Conservation (phyloP, 2,888 invertebrate genomes). For the Thera britannica region DNA sequence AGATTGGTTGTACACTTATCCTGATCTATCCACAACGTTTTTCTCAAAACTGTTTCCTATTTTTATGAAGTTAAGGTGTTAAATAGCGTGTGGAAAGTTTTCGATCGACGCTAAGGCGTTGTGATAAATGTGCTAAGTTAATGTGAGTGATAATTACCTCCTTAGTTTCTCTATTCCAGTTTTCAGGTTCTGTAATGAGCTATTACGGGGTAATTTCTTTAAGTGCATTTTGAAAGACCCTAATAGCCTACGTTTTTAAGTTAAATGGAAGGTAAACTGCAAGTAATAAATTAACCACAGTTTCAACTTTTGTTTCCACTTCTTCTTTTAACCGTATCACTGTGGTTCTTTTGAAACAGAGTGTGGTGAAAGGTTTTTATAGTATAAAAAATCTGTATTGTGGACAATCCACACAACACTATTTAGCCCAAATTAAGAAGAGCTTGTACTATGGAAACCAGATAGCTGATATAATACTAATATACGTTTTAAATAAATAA, state of each 20-base stretch:
- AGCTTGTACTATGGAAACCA: too few relatives aligned
- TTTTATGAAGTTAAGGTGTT: constrained; percentile 24
- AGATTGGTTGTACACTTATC: constrained; percentile 14
- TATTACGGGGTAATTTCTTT: constrained; percentile 26
- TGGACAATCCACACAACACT: too few relatives aligned
- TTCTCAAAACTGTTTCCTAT: constrained; percentile 25
- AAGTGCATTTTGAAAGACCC: constrained; percentile 10
- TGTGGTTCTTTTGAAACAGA: too few relatives aligned
- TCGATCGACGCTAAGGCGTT: constrained; percentile 30
- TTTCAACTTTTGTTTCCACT: too few relatives aligned
- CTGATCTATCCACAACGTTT: constrained; percentile 9
- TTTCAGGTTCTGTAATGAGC: constrained; percentile 36
- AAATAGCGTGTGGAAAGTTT: constrained; percentile 27
- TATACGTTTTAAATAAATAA: too few relatives aligned
- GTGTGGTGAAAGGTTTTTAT: too few relatives aligned
- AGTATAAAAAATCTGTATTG: too few relatives aligned
- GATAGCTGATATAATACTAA: too few relatives aligned
- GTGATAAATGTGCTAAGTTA: constrained; percentile 41
- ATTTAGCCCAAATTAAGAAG: too few relatives aligned
- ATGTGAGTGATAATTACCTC: constrained; percentile 42
- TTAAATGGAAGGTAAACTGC: too few relatives aligned
- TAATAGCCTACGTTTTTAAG: constrained; percentile 9
- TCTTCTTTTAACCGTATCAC: too few relatives aligned
- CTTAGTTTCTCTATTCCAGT: constrained; percentile 37
- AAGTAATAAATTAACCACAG: too few relatives aligned